Conservation (phyloP, 2,113 vertebrate species). For the Procavia capensis region DNA sequence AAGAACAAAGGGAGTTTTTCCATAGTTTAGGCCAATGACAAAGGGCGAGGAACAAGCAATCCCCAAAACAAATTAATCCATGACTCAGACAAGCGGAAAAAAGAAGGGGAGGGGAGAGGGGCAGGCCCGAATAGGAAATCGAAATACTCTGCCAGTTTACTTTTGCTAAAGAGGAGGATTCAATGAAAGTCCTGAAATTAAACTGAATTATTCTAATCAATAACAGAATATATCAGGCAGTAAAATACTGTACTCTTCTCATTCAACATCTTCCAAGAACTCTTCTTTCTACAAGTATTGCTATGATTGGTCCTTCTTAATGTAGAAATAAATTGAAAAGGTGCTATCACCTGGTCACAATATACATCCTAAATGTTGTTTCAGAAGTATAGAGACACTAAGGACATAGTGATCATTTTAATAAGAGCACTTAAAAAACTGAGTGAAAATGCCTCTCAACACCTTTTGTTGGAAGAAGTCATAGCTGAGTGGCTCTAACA, state of each 20-base stretch:
- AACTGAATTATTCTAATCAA: not conserved
- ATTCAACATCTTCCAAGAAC: not conserved
- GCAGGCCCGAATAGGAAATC: constrained; percentile 42
- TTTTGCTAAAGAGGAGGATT: constrained; percentile 2
- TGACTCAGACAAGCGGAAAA: constrained; percentile 47
- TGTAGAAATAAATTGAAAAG: not conserved
- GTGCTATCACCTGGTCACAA: not conserved
- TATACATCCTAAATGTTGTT: not conserved
- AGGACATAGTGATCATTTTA: not conserved
- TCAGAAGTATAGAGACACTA: not conserved
- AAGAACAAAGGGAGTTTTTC: constrained; percentile 75
- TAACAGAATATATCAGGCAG: not conserved
- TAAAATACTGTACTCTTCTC: not conserved
- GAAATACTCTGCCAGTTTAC: constrained; percentile 43
- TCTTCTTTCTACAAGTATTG: not conserved
- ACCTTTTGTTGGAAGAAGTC: not conserved
- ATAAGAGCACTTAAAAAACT: not conserved
- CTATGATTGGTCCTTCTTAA: not conserved
- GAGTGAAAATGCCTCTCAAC: not conserved
- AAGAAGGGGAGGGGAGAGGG: not conserved
- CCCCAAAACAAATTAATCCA: constrained; percentile 71
- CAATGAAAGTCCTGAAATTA: not conserved
- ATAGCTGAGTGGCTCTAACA: not conserved
- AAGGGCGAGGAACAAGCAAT: constrained; percentile 52
- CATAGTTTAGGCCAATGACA: constrained; percentile 62